phyloP scores from a whole-genome alignment of 2,888 invertebrate species.

The Diplolepis rosae region DNA sequence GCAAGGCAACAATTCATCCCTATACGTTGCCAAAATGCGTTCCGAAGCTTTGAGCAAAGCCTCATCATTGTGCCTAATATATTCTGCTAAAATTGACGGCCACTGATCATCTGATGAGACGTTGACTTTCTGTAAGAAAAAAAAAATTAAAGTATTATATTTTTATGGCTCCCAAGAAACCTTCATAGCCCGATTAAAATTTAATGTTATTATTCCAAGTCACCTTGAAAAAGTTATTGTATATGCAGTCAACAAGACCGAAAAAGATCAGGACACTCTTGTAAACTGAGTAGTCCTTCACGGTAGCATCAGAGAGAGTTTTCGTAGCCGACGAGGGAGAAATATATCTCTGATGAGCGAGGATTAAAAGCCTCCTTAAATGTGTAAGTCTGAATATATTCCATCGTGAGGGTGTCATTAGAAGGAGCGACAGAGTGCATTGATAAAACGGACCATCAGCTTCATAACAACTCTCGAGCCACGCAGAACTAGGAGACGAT shows the following conservation, averaged over 20 bases:
- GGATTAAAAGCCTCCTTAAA: conserved; percentile 84
- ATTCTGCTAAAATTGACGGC: conserved; percentile 92
- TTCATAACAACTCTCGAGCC: conserved; percentile 90
- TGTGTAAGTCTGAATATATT: conserved; percentile 81
- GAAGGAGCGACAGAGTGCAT: conserved; percentile 85
- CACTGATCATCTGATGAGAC: conserved; percentile 87
- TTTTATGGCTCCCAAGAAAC: too few species aligned
- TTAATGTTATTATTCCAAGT: too few species aligned
- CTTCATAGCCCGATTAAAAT: too few species aligned
- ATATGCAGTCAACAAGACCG: conserved; percentile 89
- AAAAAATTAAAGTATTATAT: conserved; percentile 30
- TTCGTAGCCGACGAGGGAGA: conserved; percentile 80
- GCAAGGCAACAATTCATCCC: conserved; percentile 92
- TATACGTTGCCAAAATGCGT: conserved; percentile 85
- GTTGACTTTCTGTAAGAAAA: conserved; percentile 78
- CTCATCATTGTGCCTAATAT: conserved; percentile 95
- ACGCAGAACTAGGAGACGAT: conserved; percentile 77
- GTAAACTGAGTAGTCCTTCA: conserved; percentile 86
- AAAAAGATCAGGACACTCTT: conserved; percentile 91
- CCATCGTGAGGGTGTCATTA: conserved; percentile 88
- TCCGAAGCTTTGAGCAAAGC: conserved; percentile 91
- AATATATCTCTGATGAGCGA: conserved; percentile 84
- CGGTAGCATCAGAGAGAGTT: conserved; percentile 74
- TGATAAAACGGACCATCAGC: conserved; percentile 95
- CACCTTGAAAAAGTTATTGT: conserved; percentile 90